Conservation (phyloP, 2,797 vertebrate genomes). For the Crypturellus tataupa region DNA sequence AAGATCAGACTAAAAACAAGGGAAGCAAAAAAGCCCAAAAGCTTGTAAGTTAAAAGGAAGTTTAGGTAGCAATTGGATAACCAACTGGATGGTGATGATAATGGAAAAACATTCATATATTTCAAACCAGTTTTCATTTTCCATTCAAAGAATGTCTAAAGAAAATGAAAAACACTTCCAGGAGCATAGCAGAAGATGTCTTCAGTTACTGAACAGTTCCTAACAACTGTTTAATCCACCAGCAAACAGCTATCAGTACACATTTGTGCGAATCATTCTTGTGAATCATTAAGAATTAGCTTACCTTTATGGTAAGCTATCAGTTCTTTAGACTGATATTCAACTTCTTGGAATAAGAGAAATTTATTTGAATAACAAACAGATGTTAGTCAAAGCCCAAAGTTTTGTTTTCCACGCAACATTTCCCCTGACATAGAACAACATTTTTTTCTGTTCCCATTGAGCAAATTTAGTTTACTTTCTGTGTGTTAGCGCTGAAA, state of each 20-base stretch:
- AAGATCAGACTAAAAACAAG: not conserved
- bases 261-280: not conserved
- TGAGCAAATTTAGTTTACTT: not conserved
- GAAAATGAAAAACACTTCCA: conserved; percentile 8
- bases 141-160: not conserved
- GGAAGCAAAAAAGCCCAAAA: not conserved
- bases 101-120: not conserved
- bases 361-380: not conserved
- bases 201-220: conserved; percentile 7
- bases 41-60: not conserved
- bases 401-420: not conserved
- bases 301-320: not conserved
- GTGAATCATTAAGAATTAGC: not conserved
- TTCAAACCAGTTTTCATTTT: not conserved
- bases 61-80: not conserved
- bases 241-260: not conserved
- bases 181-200: not conserved
- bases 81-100: not conserved
- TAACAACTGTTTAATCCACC: not conserved
- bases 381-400: not conserved
- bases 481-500: not conserved
- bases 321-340: not conserved
- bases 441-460: not conserved
- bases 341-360: not conserved
- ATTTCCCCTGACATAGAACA: not conserved